Conservation (phyloP, 1,140 invertebrate genomes). For the Arion vulgaris region DNA sequence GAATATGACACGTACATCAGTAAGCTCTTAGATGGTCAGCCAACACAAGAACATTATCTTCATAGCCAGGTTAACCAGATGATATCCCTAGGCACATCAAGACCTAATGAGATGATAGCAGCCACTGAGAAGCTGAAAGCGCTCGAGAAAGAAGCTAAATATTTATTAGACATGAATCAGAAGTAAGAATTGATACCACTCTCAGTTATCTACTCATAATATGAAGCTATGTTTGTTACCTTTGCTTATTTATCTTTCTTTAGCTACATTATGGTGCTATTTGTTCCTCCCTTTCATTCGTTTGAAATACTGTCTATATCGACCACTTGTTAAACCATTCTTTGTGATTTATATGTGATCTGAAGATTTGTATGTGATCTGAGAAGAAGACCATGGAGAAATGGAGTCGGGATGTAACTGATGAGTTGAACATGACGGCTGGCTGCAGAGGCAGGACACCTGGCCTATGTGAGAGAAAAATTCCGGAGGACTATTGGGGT, state of each 20-base stretch:
- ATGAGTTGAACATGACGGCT: no score
- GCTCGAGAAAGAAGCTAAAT: conserved; percentile 56
- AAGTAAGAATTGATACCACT: conserved; percentile 48
- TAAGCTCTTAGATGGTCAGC: conserved; percentile 63
- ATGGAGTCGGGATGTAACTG: no score
- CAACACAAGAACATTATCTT: conserved; percentile 61
- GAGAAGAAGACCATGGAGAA: background rate
- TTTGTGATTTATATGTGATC: no score
- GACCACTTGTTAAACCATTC: no score
- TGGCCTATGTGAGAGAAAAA: no score
- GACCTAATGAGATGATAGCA: conserved; percentile 55
- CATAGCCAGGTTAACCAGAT: conserved; percentile 67
- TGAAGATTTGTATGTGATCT: background rate
- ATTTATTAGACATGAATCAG: conserved; percentile 57
- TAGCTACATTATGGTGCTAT: background rate
- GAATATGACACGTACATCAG: conserved; percentile 70
- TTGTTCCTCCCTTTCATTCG: no score
- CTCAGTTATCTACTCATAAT: no score
- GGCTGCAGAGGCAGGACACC: no score
- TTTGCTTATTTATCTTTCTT: no score
- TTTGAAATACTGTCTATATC: no score
- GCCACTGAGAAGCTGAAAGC: conserved; percentile 52
- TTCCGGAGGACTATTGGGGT: no score
- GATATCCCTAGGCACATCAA: conserved; percentile 56
- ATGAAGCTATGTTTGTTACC: no score